Evolutionary conservation across 2,888 invertebrate genomes (phyloP), one percentile per base, ranked within the genome.

Genomic region (Luffia ferchaultella): DNA sequence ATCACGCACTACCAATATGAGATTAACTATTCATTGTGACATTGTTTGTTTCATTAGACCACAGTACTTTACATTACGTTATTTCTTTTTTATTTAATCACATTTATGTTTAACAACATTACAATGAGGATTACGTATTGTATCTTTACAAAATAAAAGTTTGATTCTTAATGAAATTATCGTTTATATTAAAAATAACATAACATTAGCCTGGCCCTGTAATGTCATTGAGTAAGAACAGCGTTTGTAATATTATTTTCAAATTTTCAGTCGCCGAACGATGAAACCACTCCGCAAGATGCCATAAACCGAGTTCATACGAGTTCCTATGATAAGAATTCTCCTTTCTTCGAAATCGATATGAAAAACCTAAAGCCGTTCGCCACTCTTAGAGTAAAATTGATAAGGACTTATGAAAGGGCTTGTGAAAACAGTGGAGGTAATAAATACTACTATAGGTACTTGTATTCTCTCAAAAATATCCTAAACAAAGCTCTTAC

Each of bases 301-400:
- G 63, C 72, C 0, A 64, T 82, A 7, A 54, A 64, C 1, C 65
- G 82, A 12, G 79, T 79, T 0, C 62, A 71, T 56, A 73, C 76
- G 70, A 80, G 76, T 57, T 74, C 82, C 0, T 76, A 73, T 49
- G 77, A 80, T 50, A 74, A 67, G 54, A 73, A 76, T 42, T 82
- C 82, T 0, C 80, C 82, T 1, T 82, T 82, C 58, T 82, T 66
- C 52, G 76, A 76, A 54, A 67, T 67, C 50, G 76, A 77, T 42
- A 70, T 77, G 54, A 76, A 73, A 57, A 71, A 77, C 40, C 57
- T 79, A 60, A 74, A 76, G 57, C 80, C 80, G 0, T 82, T 82
- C 55, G 82, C 78, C 1, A 75, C 67, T 56, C 58, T 82, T 7
- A 64, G 63, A 30, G 64, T 82, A 2, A 75, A 71, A 55, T 56